Conservation (phyloP, 2,113 vertebrate genomes). For the Silurus asotus region DNA sequence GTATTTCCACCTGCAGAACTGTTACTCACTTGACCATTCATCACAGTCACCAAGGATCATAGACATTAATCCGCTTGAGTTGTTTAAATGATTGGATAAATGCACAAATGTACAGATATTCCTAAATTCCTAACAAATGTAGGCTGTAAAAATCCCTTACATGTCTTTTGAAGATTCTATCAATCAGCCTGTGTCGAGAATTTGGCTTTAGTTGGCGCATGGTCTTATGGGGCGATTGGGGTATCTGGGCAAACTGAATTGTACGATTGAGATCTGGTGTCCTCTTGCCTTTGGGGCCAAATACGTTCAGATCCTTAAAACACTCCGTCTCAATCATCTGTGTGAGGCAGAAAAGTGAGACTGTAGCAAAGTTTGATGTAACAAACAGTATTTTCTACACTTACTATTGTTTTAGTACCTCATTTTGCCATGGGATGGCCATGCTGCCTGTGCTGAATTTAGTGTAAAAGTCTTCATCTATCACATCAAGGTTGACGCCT, state of each 20-base stretch:
- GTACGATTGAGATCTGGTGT: conserved; percentile 74
- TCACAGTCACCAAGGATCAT: background rate
- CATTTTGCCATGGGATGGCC: conserved; percentile 81
- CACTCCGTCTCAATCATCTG: conserved; percentile 83
- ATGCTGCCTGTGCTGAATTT: conserved; percentile 79
- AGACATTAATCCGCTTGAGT: no score
- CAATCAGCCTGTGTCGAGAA: conserved; percentile 66
- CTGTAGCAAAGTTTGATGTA: background rate
- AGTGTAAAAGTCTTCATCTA: conserved; percentile 75
- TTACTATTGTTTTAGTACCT: conserved; percentile 64
- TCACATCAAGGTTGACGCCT: conserved; percentile 75
- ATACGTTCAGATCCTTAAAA: conserved; percentile 80
- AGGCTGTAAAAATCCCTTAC: conserved; percentile 57
- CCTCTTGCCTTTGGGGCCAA: conserved; percentile 68
- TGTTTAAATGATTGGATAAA: background rate
- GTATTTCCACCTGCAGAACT: background rate
- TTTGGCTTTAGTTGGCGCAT: conserved; percentile 49
- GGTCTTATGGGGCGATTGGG: background rate
- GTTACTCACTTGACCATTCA: background rate
- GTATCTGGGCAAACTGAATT: conserved; percentile 10
- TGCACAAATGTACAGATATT: background rate
- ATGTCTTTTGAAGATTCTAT: conserved; percentile 70
- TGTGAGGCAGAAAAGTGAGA: background rate
- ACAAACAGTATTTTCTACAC: background rate
- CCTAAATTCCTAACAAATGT: background rate